Evolutionary conservation across 2,888 invertebrate genomes (phyloP).

Genomic region (Gari tellinella): DNA sequence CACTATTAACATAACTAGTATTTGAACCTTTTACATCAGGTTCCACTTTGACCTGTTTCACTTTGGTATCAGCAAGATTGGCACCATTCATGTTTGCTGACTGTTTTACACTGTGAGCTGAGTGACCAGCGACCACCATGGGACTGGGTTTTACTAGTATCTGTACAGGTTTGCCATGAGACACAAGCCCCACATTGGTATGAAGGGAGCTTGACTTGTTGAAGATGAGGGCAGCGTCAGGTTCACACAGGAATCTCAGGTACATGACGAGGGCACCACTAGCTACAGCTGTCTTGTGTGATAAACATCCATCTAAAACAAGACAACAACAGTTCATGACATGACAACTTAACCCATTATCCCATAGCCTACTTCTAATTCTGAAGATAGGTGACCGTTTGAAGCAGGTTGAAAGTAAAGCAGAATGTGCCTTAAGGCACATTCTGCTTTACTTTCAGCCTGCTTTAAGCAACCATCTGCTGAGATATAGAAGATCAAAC

Average conservation of each 20-base stretch:
- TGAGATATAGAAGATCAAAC: no score
- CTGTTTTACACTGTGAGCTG: not conserved
- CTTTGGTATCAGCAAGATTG: not conserved
- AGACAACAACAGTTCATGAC: not conserved
- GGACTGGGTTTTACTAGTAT: not conserved
- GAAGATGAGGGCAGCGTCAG: conserved; percentile 55
- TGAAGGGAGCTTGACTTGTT: not conserved
- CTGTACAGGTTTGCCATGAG: not conserved
- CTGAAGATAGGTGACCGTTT: no score
- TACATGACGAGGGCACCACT: conserved; percentile 81
- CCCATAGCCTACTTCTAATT: no score
- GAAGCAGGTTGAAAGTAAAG: no score
- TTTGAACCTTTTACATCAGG: not conserved
- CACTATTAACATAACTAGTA: no score
- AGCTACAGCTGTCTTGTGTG: conserved; percentile 83
- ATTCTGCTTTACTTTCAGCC: no score
- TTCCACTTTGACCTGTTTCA: not conserved
- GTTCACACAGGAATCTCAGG: conserved; percentile 76
- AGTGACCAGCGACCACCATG: not conserved
- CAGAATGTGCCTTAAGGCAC: no score
- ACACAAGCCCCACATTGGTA: not conserved
- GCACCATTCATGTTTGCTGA: not conserved
- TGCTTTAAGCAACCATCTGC: no score
- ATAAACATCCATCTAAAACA: conserved; percentile 79
- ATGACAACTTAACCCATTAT: no score